Evolutionary conservation across 2,797 vertebrate genomes (phyloP).

Genomic region (Gambusia yucatana): DNA sequence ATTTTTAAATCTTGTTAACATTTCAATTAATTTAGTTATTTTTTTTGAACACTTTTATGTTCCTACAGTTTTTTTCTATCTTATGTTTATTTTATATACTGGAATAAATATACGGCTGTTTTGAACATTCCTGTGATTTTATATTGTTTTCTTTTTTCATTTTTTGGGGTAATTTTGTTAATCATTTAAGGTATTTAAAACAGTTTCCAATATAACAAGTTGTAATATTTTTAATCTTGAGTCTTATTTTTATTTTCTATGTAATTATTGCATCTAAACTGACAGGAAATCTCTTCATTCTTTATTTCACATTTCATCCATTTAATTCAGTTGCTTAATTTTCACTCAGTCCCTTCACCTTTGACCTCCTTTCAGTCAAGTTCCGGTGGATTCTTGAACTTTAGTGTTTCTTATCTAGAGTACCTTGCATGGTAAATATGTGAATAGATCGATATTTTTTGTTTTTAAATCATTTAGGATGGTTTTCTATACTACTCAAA

Average conservation of each 20-base stretch:
- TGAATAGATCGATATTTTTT: background rate
- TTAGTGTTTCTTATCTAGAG: background rate
- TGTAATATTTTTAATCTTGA: background rate
- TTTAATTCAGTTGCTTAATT: background rate
- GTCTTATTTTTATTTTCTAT: background rate
- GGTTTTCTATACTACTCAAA: background rate
- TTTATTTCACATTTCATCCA: background rate
- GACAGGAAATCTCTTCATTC: background rate
- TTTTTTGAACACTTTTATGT: too few relatives aligned
- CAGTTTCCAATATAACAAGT: background rate
- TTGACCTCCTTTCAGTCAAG: background rate
- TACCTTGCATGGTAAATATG: background rate
- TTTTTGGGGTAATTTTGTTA: background rate
- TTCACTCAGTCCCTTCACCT: background rate
- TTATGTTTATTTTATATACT: too few relatives aligned
- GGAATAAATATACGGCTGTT: background rate
- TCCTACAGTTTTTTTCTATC: too few relatives aligned
- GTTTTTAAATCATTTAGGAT: background rate
- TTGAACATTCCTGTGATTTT: background rate
- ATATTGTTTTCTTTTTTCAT: background rate
- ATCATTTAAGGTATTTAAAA: background rate
- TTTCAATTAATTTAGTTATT: background rate
- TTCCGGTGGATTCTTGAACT: background rate
- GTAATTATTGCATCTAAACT: background rate
- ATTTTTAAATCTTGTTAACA: background rate